These are phyloP conservation scores for Pyrrhosoma nymphula DNA, from an alignment of 2,888 invertebrate genomes.

Conservation along the genomic window DNA sequence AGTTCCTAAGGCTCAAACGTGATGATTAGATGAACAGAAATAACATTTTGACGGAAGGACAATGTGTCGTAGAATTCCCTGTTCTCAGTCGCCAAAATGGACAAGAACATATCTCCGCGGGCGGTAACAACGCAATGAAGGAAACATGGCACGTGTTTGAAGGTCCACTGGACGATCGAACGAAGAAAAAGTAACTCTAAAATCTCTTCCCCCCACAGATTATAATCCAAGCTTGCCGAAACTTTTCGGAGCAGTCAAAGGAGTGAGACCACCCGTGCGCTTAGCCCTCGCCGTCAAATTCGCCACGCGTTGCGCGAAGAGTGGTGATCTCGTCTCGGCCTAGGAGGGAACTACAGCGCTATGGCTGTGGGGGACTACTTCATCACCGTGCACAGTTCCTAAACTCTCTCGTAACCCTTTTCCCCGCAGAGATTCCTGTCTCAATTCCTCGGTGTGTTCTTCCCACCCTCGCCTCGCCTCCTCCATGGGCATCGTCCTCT, in stretches of 20 bases:
- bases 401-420: constrained; percentile 13
- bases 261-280: background rate
- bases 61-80: too few species aligned
- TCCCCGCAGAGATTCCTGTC: background rate
- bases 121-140: background rate
- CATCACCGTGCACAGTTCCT: background rate
- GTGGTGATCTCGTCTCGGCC: background rate
- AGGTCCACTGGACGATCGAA: background rate
- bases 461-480: background rate
- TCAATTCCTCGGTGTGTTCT: background rate
- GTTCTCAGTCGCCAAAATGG: too few species aligned
- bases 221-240: background rate
- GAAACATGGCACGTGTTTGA: background rate
- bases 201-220: background rate
- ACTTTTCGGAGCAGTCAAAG: background rate
- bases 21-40: too few species aligned
- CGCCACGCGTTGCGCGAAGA: background rate
- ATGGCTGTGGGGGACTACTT: background rate
- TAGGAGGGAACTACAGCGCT: background rate
- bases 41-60: too few species aligned
- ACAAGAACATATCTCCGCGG: too few species aligned
- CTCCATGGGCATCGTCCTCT: background rate
- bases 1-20: too few species aligned
- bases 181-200: background rate
- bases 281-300: background rate